A percentile compares a stretch with the other conserved stretches of the same genome.
phyloP scores from a whole-genome alignment of 2,797 vertebrate species.

The Enteromius thamalakanensis region DNA sequence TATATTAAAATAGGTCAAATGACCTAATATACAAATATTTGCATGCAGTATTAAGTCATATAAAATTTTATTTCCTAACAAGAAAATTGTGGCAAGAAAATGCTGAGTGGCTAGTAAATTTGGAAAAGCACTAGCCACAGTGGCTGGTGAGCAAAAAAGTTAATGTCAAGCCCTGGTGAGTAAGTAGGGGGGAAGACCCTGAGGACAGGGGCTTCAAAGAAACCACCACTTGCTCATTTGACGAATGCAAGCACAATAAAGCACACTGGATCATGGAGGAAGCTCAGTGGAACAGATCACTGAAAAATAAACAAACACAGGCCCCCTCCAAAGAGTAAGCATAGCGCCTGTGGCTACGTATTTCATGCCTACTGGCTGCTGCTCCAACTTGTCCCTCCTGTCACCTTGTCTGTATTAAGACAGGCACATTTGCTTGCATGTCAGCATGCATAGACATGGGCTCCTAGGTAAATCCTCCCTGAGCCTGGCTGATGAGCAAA shows the following conservation, averaged over 20 bases:
- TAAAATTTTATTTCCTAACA: too few relatives aligned
- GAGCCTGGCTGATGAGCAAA: conserved; percentile 54
- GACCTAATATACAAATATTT: too few relatives aligned
- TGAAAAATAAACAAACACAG: conserved; percentile 71
- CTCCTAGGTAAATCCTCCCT: conserved; percentile 59
- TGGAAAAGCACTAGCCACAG: too few relatives aligned
- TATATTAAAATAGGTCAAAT: too few relatives aligned
- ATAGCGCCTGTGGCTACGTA: conserved; percentile 61
- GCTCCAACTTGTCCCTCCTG: not conserved
- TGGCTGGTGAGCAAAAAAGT: too few relatives aligned
- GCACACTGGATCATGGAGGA: conserved; percentile 60
- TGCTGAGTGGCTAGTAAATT: too few relatives aligned
- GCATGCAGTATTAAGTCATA: too few relatives aligned
- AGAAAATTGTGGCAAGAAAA: too few relatives aligned
- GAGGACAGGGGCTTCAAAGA: conserved; percentile 64
- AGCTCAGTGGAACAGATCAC: conserved; percentile 57
- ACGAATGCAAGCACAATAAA: conserved; percentile 52
- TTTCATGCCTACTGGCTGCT: conserved; percentile 53
- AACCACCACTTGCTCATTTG: conserved; percentile 56
- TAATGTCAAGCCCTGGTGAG: too few relatives aligned
- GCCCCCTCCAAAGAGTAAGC: conserved; percentile 58
- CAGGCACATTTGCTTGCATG: conserved; percentile 38
- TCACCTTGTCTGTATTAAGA: conserved; percentile 34
- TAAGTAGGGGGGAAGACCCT: too few relatives aligned
- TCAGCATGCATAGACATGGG: conserved; percentile 46